These are phyloP conservation scores for Ypsolopha sequella DNA, from an alignment of 2,888 invertebrate genomes.

Conservation along the genomic window DNA sequence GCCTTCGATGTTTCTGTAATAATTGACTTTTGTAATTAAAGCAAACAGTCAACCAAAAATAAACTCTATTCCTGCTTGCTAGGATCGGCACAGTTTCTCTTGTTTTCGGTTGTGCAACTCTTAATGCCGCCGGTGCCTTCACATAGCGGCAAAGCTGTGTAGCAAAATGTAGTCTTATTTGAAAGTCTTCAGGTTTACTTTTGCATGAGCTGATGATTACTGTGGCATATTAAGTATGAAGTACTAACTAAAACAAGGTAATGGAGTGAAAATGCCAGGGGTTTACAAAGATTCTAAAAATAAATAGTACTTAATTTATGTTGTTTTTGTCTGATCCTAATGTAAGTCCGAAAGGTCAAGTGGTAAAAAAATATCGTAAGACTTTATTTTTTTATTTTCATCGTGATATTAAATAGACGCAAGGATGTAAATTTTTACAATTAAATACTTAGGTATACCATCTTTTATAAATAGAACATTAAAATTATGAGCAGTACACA, in stretches of 20 bases:
- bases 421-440: slow-evolving; percentile 61
- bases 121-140: too few species aligned
- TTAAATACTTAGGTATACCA: slow-evolving; percentile 28
- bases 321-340: neutral
- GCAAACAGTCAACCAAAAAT: too few species aligned
- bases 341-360: neutral
- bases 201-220: neutral
- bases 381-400: slow-evolving; percentile 42
- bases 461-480: slow-evolving; percentile 40
- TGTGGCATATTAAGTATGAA: neutral
- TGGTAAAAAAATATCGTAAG: neutral
- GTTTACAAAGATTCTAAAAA: neutral
- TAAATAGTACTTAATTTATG: neutral
- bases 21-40: too few species aligned
- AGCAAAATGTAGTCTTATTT: too few species aligned
- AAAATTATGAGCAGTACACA: slow-evolving; percentile 50
- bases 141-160: too few species aligned
- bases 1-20: neutral
- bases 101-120: too few species aligned
- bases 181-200: too few species aligned
- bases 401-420: slow-evolving; percentile 63
- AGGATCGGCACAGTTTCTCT: too few species aligned
- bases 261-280: neutral
- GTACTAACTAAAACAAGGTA: neutral
- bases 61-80: too few species aligned